A percentile compares a stretch with the other conserved stretches of the same genome.
Evolutionary conservation across 1,140 invertebrate genomes (phyloP).

Genomic region (Pseudomyrmex sp.): DNA sequence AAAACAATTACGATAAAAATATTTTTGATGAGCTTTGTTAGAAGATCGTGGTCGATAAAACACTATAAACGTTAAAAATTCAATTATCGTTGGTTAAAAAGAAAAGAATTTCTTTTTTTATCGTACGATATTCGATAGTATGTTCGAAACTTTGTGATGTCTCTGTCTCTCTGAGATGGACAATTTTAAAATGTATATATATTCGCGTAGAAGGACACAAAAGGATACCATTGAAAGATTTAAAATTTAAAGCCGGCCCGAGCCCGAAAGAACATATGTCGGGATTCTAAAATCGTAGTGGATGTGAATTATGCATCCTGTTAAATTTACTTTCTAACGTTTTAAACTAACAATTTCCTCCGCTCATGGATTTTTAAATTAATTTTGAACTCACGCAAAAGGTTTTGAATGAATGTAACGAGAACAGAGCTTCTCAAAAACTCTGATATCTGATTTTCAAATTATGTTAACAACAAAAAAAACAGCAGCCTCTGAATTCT

Average conservation of each 20-base stretch:
- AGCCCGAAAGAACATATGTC: constrained; percentile 69
- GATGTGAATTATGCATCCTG: constrained; percentile 89
- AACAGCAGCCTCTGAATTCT: not conserved
- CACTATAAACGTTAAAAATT: not conserved
- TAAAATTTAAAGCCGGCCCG: constrained; percentile 56
- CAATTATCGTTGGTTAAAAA: constrained; percentile 4
- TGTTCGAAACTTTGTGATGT: not conserved
- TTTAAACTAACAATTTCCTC: constrained; percentile 49
- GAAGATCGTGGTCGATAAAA: not conserved
- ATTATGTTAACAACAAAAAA: not conserved
- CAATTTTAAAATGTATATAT: constrained; percentile 60
- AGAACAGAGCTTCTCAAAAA: too few species aligned
- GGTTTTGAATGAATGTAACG: not conserved
- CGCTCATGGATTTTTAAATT: constrained; percentile 5
- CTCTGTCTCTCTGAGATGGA: constrained; percentile 11
- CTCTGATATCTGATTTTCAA: not conserved
- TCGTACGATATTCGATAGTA: constrained; percentile 4
- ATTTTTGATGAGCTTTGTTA: constrained; percentile 5
- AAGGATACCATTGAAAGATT: constrained; percentile 62
- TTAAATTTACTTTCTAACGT: constrained; percentile 54
- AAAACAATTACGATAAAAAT: not conserved
- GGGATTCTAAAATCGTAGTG: constrained; percentile 81
- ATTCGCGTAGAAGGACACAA: constrained; percentile 22
- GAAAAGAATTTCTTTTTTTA: constrained; percentile 26
- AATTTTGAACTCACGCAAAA: not conserved